Percentiles rank a stretch among this genome's conserved stretches.
phyloP scores from a whole-genome alignment of 1,140 invertebrate species.

The Orius insidiosus region DNA sequence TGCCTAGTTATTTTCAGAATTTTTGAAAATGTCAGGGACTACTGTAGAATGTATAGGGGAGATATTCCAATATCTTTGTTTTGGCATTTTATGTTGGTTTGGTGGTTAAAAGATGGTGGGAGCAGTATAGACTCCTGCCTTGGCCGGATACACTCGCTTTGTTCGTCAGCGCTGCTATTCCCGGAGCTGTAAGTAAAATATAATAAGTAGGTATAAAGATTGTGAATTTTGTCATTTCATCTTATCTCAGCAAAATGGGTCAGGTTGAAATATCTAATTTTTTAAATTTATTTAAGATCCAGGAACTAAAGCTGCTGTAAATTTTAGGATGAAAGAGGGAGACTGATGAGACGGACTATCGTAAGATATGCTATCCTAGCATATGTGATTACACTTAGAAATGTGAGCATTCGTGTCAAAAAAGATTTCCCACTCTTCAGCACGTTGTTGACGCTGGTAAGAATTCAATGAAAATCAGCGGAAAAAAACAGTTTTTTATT shows the following conservation, averaged over 20 bases:
- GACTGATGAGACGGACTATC: slow-evolving; percentile 71
- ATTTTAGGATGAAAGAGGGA: slow-evolving; percentile 61
- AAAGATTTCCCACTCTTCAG: slow-evolving; percentile 72
- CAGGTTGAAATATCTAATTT: too few species aligned
- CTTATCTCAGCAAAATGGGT: background rate
- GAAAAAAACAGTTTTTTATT: too few species aligned
- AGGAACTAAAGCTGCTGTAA: too few species aligned
- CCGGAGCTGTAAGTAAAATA: slow-evolving; percentile 57
- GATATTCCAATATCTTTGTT: slow-evolving; percentile 79
- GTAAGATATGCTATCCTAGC: slow-evolving; percentile 74
- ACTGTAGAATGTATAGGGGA: slow-evolving; percentile 61
- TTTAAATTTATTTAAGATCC: too few species aligned
- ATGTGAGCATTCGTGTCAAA: slow-evolving; percentile 71
- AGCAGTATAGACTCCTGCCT: slow-evolving; percentile 68
- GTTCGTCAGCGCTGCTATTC: slow-evolving; percentile 72
- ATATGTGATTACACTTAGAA: slow-evolving; percentile 67
- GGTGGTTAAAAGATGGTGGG: slow-evolving; percentile 81
- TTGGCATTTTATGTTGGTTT: slow-evolving; percentile 82
- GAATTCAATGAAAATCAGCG: slow-evolving; percentile 16
- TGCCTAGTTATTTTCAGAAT: slow-evolving; percentile 38
- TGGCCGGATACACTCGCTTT: slow-evolving; percentile 79
- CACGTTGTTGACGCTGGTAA: slow-evolving; percentile 76
- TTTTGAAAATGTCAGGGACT: slow-evolving; percentile 59
- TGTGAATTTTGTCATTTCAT: background rate
- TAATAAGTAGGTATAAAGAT: too few species aligned